Conservation (phyloP, 2,113 vertebrate genomes). For the Naja naja region DNA sequence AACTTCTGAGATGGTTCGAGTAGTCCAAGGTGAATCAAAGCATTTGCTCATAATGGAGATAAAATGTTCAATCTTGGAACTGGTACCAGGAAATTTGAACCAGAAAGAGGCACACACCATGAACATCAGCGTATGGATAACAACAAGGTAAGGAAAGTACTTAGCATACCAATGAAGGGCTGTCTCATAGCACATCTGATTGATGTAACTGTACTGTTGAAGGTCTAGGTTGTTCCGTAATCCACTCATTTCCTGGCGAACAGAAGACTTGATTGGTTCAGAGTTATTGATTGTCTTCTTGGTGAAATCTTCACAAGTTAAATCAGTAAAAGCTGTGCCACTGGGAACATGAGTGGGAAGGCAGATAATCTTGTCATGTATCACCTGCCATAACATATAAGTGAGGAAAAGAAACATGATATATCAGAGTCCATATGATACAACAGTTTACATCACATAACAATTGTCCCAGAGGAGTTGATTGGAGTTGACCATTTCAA, state of each 20-base stretch:
- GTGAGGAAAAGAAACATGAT: not conserved
- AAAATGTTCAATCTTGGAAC: conserved; percentile 90
- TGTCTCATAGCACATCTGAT: conserved; percentile 87
- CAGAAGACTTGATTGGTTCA: conserved; percentile 29
- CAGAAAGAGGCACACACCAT: conserved; percentile 89
- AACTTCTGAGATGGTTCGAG: conserved; percentile 83
- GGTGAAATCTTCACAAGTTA: conserved; percentile 72
- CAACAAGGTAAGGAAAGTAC: conserved; percentile 87
- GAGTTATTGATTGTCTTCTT: conserved; percentile 53
- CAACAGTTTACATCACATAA: not conserved
- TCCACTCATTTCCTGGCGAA: conserved; percentile 68
- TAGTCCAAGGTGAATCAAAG: conserved; percentile 89
- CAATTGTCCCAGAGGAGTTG: not conserved
- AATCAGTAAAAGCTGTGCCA: conserved; percentile 57
- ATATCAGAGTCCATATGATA: not conserved
- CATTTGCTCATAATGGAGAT: conserved; percentile 86
- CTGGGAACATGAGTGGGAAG: conserved; percentile 76
- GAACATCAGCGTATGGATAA: conserved; percentile 87
- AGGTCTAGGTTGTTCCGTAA: conserved; percentile 83
- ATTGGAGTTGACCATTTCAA: not conserved
- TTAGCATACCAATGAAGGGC: conserved; percentile 89
- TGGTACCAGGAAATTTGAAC: conserved; percentile 91
- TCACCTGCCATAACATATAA: conserved; percentile 70
- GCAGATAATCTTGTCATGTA: conserved; percentile 89
- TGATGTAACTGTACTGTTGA: conserved; percentile 87